Conservation (phyloP, 1,140 invertebrate species). For the Bombus vancouverensis region DNA sequence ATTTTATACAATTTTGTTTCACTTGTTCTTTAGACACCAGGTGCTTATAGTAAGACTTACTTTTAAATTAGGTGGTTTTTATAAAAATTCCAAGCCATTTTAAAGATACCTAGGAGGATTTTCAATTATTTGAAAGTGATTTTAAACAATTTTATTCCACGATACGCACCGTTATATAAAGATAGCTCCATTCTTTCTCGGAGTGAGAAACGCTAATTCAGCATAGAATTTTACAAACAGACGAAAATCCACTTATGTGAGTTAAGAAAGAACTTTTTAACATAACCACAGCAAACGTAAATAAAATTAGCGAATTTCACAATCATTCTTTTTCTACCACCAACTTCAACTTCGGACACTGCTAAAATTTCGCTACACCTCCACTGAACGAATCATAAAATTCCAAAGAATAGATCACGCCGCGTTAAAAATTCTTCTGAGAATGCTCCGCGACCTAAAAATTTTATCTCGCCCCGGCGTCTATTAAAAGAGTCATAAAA, state of each 20-base stretch:
- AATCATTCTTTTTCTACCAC: not conserved
- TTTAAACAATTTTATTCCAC: not conserved
- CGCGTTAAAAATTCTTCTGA: not conserved
- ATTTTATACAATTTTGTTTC: no score
- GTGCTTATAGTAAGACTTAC: no score
- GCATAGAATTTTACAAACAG: not conserved
- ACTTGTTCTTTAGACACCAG: no score
- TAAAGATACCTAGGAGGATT: not conserved
- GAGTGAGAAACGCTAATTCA: not conserved
- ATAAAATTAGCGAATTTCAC: no score
- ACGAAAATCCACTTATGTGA: not conserved
- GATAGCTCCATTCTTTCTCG: no score
- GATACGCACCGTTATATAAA: not conserved
- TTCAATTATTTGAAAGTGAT: not conserved
- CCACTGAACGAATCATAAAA: not conserved
- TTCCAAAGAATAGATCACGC: not conserved
- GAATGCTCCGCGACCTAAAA: not conserved
- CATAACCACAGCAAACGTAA: not conserved
- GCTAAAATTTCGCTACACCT: not conserved
- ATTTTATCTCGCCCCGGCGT: not conserved
- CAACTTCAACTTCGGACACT: not conserved
- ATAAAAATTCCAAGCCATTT: no score
- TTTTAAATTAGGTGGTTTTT: no score
- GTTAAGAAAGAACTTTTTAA: not conserved
- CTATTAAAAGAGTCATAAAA: slow-evolving; percentile 14